Base-by-base conservation (phyloP, 2,797 vertebrate genomes). In the Darevskia mixta region DNA sequence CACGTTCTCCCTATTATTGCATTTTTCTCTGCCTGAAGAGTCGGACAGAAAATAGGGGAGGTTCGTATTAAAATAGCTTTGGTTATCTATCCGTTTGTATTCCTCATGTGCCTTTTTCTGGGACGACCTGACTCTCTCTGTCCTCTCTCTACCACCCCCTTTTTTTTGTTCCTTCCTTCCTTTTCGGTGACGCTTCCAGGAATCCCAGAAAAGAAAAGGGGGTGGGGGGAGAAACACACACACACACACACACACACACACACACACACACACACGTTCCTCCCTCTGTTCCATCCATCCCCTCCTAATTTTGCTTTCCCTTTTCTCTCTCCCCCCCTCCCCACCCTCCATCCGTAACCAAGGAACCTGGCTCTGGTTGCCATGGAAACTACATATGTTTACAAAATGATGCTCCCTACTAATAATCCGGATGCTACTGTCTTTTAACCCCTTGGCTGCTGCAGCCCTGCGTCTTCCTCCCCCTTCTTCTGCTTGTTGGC, bases 321-420 rank as follows among this genome's bases (percentile, higher is more conserved):
- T 49, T 43, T 25, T n/a, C 49, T 55, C 49, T 55, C 49, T 13
- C 32, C 13, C 20, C 29, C 67, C 20, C n/a, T 69, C 81, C 18
- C 23, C 83, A 79, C 86, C 87, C 76, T 92, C 73, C 77, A 58
- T 55, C 82, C 58, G 89, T 90, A 90, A 84, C 89, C 41, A 90
- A 87, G 89, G 82, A 87, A 85, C 86, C 86, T 94, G 95, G 92
- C 91, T 86, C 93, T 1, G n/a, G 95, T 96, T 95, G 90, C 95
- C 92, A 95, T 94, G 89, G 93, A 89, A 95, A 95, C 95, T 61
- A n/a, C 87, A 90, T 32, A 61, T 87, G 79, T 80, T 88, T 90
- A 85, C 20, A 77, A 87, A 90, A 82, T 83, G 86, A 82, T 67
- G 80, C 77, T 90, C 17, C 29, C 5, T 55, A 41, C 29, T 58